Evolutionary conservation across 2,888 invertebrate genomes (phyloP), one percentile per base, ranked within the genome.

Genomic region (Eustalomyia histrio): DNA sequence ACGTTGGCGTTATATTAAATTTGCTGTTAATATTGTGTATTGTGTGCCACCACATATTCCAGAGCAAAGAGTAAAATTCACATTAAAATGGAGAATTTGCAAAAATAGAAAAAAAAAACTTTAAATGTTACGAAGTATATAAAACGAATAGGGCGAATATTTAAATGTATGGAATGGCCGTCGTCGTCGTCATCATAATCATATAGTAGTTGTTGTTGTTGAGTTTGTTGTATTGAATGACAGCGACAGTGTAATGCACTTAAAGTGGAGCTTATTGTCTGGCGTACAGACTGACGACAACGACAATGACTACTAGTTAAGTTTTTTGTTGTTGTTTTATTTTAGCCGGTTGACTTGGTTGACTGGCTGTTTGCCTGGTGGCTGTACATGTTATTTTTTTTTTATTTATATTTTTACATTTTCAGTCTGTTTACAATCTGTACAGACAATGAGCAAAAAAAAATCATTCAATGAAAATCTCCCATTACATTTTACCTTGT

Each of bases 241-340:
- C 67, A 69, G 47, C 65, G 60, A 71, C 65, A 79, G 79, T 71
- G 79, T 79, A 79, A 79, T 79, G 79, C 79, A 79, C 79, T 79
- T 75, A 79, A 79, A 80, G 75, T 80, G 80, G 75, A 67, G 80
- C 80, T 80, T 67, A 80, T 71, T 75, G 80, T 75, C 80, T 75
- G 75, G 71, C 69, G 61, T 35, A 75, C 39, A 71, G 71, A 75
- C 79, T 61, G 75, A 71, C 75, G 50, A 58, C 43, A 47, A 29
- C 64, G 65, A 63, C 60, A 71, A 72, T 67, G 74, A 65, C 69
- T 65, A 75, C 65, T 79, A 29, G 63, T 14, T 47, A 57, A 29
- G 17, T 63, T 73, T 39, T 71, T 33, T 35, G 21, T 29, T 35
- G 43, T 47, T 33, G 35, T 47, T 64, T 5, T 53, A 53, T 57